Evolutionary conservation across 64 coral and sea anemone species (phyloP).

Genomic region (Catalaphyllia jardinei): DNA sequence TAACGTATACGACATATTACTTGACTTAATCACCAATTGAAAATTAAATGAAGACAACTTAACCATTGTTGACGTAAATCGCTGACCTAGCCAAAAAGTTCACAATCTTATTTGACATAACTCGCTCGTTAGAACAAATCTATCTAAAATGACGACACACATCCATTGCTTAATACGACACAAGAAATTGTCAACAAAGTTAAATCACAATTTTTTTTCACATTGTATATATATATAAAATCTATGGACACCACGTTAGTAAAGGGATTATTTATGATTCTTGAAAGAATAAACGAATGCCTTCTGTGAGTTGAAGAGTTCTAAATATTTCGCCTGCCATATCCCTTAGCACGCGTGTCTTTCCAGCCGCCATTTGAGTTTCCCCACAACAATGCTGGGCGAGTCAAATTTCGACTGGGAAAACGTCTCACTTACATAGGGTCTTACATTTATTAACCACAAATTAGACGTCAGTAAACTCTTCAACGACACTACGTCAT

Average conservation of each 20-base stretch:
- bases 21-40: not conserved
- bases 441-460: too few species aligned
- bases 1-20: not conserved
- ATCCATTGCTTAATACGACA: conserved; percentile 39
- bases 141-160: conserved; percentile 43
- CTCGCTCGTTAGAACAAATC: not conserved
- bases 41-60: not conserved
- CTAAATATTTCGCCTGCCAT: conserved; percentile 13
- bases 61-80: conserved; percentile 9
- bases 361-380: too few species aligned
- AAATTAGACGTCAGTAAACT: not conserved
- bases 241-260: conserved; percentile 37
- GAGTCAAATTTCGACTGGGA: too few species aligned
- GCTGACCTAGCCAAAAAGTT: conserved; percentile 52
- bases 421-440: too few species aligned
- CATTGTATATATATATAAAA: conserved; percentile 13
- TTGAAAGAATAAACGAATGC: conserved; percentile 36
- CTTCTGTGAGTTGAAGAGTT: conserved; percentile 28
- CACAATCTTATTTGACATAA: conserved; percentile 4
- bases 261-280: conserved; percentile 8
- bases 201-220: conserved; percentile 51
- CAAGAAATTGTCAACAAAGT: conserved; percentile 25
- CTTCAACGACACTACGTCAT: not conserved
- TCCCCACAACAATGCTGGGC: not conserved
- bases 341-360: not conserved